phyloP scores from a whole-genome alignment of 2,888 invertebrate genomes.

The Prionchulus punctatus region DNA sequence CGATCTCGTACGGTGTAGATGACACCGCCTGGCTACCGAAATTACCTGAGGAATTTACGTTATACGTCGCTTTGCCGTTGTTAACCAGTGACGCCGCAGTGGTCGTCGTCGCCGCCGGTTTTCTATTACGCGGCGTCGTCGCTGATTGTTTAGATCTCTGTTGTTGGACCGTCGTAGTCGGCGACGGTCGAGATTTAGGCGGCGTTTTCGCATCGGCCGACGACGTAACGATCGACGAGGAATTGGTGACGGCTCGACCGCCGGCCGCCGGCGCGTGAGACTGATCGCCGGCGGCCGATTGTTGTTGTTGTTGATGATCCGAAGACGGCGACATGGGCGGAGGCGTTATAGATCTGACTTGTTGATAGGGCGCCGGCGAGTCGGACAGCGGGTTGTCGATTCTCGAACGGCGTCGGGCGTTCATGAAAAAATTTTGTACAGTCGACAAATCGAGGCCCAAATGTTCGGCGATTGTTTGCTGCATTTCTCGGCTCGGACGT shows the following conservation, averaged over 20 bases:
- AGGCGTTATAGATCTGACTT: not conserved
- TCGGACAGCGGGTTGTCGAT: not conserved
- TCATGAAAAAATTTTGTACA: slow-evolving; percentile 25
- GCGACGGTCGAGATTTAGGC: not conserved
- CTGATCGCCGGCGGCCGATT: not conserved
- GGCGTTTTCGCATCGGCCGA: not conserved
- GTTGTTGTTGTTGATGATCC: not conserved
- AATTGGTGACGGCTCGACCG: not conserved
- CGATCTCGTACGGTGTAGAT: not conserved
- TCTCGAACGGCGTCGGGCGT: slow-evolving; percentile 16
- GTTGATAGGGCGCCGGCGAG: slow-evolving; percentile 1
- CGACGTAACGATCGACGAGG: not conserved
- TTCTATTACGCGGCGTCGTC: too few species aligned
- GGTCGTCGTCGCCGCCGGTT: too few species aligned
- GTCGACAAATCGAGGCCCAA: slow-evolving; percentile 27
- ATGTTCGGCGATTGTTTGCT: slow-evolving; percentile 28
- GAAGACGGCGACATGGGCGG: not conserved
- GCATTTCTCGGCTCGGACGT: slow-evolving; percentile 28
- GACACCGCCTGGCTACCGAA: not conserved
- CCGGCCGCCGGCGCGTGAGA: not conserved
- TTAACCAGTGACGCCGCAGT: not conserved
- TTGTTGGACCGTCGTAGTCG: too few species aligned
- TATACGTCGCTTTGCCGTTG: not conserved
- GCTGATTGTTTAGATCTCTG: too few species aligned
- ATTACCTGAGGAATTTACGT: not conserved